Conservation (phyloP, 2,888 invertebrate genomes). For the Trissoscelio sp. region DNA sequence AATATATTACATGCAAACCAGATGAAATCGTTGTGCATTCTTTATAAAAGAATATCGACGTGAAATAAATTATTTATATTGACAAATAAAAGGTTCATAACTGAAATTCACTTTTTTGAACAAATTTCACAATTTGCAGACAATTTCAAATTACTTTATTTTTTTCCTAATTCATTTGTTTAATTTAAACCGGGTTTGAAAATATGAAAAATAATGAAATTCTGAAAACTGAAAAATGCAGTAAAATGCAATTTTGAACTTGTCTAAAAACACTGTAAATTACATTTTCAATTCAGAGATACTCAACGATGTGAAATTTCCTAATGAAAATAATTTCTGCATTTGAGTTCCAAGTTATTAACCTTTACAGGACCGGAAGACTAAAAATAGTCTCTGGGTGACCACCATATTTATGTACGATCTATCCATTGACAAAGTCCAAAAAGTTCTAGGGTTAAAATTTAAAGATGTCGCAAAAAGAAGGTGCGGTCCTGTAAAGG, state of each 20-base stretch:
- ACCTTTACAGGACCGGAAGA: too few relatives aligned
- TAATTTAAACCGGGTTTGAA: too few relatives aligned
- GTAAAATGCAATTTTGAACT: not conserved
- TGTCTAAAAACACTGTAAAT: not conserved
- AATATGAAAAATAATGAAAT: too few relatives aligned
- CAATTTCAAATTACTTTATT: too few relatives aligned
- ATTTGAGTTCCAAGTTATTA: not conserved
- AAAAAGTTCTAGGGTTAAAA: too few relatives aligned
- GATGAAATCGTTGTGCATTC: constrained; percentile 25
- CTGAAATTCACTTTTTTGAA: not conserved
- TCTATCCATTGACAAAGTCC: too few relatives aligned
- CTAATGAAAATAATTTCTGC: constrained; percentile 1
- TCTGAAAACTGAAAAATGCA: not conserved
- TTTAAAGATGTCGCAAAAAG: too few relatives aligned
- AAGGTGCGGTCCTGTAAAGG: too few relatives aligned
- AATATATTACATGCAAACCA: constrained; percentile 16
- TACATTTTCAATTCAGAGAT: constrained; percentile 1
- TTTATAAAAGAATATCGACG: constrained; percentile 16
- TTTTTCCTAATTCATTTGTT: too few relatives aligned
- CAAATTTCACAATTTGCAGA: too few relatives aligned
- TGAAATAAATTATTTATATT: constrained; percentile 7
- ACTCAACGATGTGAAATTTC: not conserved
- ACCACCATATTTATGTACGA: too few relatives aligned
- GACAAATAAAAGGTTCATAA: constrained; percentile 1
- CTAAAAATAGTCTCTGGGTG: too few relatives aligned